These are phyloP conservation scores for Urosaurus nigricauda DNA, from an alignment of 2,797 vertebrate species.

Conservation along the genomic window DNA sequence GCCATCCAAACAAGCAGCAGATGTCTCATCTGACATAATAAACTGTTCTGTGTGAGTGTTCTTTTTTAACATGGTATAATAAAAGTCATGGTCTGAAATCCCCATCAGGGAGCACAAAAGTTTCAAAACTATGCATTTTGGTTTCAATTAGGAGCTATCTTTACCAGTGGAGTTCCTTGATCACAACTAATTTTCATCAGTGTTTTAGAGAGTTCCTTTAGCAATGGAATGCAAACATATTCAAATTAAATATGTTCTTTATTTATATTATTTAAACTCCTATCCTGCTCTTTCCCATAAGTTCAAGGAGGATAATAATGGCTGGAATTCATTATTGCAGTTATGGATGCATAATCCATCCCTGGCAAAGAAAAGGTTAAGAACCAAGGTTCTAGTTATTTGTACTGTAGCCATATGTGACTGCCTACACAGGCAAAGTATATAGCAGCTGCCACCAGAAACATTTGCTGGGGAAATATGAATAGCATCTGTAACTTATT, in stretches of 20 bases:
- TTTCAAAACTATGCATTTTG: not conserved
- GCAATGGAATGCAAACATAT: not conserved
- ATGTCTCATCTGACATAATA: constrained; percentile 63
- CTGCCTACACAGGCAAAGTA: too few relatives aligned
- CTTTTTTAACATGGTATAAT: not conserved
- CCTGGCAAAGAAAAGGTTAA: too few relatives aligned
- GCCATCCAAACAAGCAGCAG: constrained; percentile 74
- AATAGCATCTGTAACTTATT: too few relatives aligned
- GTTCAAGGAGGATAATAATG: not conserved
- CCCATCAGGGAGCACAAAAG: constrained; percentile 27
- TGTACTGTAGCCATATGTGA: too few relatives aligned
- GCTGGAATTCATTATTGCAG: too few relatives aligned
- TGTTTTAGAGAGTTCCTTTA: not conserved
- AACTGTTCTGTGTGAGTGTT: constrained; percentile 42
- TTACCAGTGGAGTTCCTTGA: constrained; percentile 13
- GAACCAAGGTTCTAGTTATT: too few relatives aligned
- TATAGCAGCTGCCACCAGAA: too few relatives aligned
- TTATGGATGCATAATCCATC: too few relatives aligned
- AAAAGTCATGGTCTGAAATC: constrained; percentile 34
- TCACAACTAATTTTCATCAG: not conserved
- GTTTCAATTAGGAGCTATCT: not conserved
- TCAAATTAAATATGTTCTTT: not conserved
- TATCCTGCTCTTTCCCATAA: not conserved
- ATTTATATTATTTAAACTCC: not conserved
- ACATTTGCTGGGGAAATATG: too few relatives aligned